phyloP scores from a whole-genome alignment of 2,113 vertebrate species.

The Scomber japonicus region DNA sequence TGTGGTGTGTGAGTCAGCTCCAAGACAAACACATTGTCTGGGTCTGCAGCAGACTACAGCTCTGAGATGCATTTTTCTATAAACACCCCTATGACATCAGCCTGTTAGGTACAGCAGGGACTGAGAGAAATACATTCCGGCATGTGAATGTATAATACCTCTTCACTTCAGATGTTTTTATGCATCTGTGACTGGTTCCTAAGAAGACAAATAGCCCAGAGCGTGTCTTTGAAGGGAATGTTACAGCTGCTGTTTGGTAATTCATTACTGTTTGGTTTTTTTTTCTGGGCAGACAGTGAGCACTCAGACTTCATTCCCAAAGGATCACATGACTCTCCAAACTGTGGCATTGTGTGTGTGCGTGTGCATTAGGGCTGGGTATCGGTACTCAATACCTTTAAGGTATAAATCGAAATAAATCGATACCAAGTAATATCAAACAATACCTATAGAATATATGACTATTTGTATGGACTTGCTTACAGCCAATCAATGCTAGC shows the following conservation, averaged over 20 bases:
- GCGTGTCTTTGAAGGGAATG: background rate
- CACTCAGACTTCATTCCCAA: background rate
- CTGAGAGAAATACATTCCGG: too few species aligned
- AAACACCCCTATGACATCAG: background rate
- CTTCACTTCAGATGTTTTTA: conserved; percentile 3
- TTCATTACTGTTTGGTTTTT: conserved; percentile 2
- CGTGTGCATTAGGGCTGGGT: background rate
- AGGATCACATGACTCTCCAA: background rate
- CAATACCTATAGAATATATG: too few species aligned
- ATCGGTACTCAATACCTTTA: too few species aligned
- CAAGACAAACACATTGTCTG: background rate
- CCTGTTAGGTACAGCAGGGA: background rate
- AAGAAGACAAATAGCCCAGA: conserved; percentile 19
- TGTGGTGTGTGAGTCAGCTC: conserved; percentile 9
- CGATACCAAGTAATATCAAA: too few species aligned
- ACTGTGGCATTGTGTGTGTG: background rate
- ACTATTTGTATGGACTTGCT: too few species aligned
- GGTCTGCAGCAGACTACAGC: background rate
- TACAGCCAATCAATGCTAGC: too few species aligned
- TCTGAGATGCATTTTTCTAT: background rate
- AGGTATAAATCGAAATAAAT: too few species aligned
- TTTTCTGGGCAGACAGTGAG: too few species aligned
- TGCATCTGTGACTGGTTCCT: conserved; percentile 4
- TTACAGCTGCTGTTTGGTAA: background rate
- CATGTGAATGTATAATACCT: conserved; percentile 16